Evolutionary conservation across 2,797 vertebrate genomes (phyloP).

Genomic region (Cercopithecus petaurista): DNA sequence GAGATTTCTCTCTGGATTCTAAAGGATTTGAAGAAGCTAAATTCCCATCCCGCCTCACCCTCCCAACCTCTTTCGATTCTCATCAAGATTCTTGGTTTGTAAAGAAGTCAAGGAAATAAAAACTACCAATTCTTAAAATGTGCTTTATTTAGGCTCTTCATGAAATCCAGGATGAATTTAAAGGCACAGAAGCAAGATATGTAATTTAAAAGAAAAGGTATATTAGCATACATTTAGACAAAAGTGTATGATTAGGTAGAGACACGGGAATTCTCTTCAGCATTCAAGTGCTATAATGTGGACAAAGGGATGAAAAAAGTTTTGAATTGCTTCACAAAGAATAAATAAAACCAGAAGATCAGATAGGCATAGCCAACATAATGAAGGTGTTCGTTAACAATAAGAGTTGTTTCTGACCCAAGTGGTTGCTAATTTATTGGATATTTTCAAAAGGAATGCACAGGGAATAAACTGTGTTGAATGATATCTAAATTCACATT

Average conservation of each 20-base stretch:
- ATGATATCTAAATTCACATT: not conserved
- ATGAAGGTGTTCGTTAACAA: not conserved
- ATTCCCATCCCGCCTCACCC: not conserved
- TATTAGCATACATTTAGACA: not conserved
- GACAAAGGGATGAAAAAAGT: not conserved
- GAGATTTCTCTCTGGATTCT: constrained; percentile 1
- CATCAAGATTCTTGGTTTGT: constrained; percentile 49
- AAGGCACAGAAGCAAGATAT: constrained; percentile 37
- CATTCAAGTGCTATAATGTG: not conserved
- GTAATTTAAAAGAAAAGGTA: constrained; percentile 12
- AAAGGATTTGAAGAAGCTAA: constrained; percentile 25
- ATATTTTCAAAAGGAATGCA: not conserved
- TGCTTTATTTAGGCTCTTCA: not conserved
- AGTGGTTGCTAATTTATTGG: not conserved
- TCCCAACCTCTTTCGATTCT: not conserved
- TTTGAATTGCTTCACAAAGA: not conserved
- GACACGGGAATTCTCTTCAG: not conserved
- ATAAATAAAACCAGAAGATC: not conserved
- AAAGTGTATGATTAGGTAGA: not conserved
- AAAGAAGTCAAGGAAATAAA: constrained; percentile 31
- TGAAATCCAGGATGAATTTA: constrained; percentile 44
- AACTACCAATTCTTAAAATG: not conserved
- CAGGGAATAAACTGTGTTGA: not conserved
- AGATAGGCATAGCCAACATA: not conserved
- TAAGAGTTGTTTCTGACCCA: not conserved